Evolutionary conservation across 1,140 invertebrate genomes (phyloP), one percentile per base, ranked within the genome.

Genomic region (Bombus turneri): DNA sequence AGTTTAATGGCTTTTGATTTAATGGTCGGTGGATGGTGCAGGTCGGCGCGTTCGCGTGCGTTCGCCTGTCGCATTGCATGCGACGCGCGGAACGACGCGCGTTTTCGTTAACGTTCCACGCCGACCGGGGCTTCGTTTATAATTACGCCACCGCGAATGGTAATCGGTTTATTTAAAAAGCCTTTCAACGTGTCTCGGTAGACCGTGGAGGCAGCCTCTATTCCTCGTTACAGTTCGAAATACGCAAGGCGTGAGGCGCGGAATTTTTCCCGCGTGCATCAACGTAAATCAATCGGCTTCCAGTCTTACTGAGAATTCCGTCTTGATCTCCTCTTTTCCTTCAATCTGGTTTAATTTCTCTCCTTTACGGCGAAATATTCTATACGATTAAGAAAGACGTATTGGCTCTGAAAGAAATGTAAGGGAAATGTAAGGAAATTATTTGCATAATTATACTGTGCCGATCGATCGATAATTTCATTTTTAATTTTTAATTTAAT

Each of bases 111-210:
- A 87, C 78, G 78, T 66, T 68, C 79, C 66, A 8, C 47, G 53
- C 57, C 59, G 59, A 57, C 62, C 86, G 43, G 57, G 10, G 68
- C 85, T 88, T 87, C 88, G 86, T 81, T 72, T 77, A 74, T 81
- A 85, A 90, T 90, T 87, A 89, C 82, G 77, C 64, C 78, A 57
- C 53, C 53, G 72, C 81, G 85, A 87, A 89, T 90, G 80, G 83
- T 90, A 82, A 89, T 90, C 78, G 82, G 77, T 90, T 86, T 90
- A 90, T 87, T 87, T 89, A 85, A 89, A 90, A 89, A 90, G 81
- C 85, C 53, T 84, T 79, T 78, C 37, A 53, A 31, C 64, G 47
- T 68, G 77, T 18, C 66, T 37, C 31, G 31, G 6, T n/a, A 28
- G 31, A 34, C 66, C 53, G n/a, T 8, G 62, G 25, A 81, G 41